Conservation (phyloP, 2,797 vertebrate species). For the Rhinophrynus dorsalis region DNA sequence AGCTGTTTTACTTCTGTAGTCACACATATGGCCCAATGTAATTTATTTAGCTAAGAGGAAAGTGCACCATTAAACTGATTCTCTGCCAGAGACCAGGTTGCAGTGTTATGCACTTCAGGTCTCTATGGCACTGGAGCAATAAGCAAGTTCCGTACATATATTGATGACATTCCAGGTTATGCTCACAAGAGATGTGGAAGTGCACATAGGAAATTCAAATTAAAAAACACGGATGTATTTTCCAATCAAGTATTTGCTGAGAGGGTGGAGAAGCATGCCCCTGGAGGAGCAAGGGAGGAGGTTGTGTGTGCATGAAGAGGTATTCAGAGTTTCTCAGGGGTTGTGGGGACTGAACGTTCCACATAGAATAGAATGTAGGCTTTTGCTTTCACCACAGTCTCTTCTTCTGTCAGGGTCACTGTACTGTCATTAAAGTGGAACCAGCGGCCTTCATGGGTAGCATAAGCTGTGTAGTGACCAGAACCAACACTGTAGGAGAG, state of each 20-base stretch:
- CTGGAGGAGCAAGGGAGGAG: background rate
- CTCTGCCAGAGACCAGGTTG: too few species aligned
- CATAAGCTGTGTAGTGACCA: conserved; percentile 96
- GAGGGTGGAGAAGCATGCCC: conserved; percentile 19
- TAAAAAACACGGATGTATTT: background rate
- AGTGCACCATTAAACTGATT: too few species aligned
- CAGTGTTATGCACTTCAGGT: background rate
- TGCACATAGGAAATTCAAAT: conserved; percentile 34
- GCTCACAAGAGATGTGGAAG: conserved; percentile 18
- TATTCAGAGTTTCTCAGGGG: conserved; percentile 75
- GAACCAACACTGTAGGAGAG: conserved; percentile 82
- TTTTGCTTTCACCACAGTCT: conserved; percentile 92
- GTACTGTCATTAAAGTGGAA: conserved; percentile 99
- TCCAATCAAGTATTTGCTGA: conserved; percentile 43
- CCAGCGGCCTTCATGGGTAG: conserved; percentile 87
- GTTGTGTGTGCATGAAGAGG: conserved; percentile 50
- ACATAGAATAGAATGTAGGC: conserved; percentile 98
- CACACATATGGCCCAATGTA: too few species aligned
- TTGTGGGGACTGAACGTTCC: conserved; percentile 75
- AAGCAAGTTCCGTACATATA: conserved; percentile 17
- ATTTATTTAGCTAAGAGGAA: too few species aligned
- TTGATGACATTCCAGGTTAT: conserved; percentile 1
- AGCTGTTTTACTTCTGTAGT: too few species aligned
- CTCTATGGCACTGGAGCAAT: background rate
- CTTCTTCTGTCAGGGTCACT: conserved; percentile 88